These are phyloP conservation scores for Carterocephalus palaemon DNA, from an alignment of 2,888 invertebrate genomes.

Conservation along the genomic window DNA sequence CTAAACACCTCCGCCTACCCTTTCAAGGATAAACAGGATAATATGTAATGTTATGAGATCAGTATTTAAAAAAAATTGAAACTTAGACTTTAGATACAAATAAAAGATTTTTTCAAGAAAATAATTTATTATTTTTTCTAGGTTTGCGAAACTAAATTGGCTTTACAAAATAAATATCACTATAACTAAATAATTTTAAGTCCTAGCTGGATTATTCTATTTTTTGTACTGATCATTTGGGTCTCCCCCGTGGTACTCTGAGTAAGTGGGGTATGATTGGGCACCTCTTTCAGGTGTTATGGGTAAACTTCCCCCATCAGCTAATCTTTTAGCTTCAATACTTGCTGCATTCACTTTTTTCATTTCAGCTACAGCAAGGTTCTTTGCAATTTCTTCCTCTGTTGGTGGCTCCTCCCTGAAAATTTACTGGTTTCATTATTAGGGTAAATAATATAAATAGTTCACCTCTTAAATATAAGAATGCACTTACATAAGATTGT, in stretches of 20 bases:
- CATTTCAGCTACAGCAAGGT: slow-evolving; percentile 83
- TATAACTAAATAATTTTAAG: slow-evolving; percentile 6
- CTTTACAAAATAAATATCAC: not conserved
- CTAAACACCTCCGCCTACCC: too few relatives aligned
- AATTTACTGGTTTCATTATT: slow-evolving; percentile 14
- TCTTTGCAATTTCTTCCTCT: slow-evolving; percentile 84
- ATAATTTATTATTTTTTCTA: slow-evolving; percentile 14
- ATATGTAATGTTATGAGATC: not conserved
- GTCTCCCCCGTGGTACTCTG: slow-evolving; percentile 80
- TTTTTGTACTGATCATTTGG: slow-evolving; percentile 40
- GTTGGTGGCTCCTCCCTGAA: slow-evolving; percentile 82
- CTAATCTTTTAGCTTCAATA: slow-evolving; percentile 80
- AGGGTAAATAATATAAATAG: too few relatives aligned
- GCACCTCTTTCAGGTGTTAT: slow-evolving; percentile 47
- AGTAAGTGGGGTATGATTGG: slow-evolving; percentile 74
- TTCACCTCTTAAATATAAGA: too few relatives aligned
- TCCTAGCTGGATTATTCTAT: slow-evolving; percentile 14
- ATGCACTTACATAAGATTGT: too few relatives aligned
- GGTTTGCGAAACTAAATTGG: too few relatives aligned
- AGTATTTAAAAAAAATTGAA: too few relatives aligned
- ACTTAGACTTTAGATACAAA: too few relatives aligned
- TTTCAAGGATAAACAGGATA: too few relatives aligned
- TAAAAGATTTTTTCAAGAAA: slow-evolving; percentile 1
- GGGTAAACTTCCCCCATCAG: slow-evolving; percentile 64
- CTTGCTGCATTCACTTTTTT: slow-evolving; percentile 87